Base-by-base conservation (phyloP, 2,113 vertebrate species). In the Petrocephalus zakoni region DNA sequence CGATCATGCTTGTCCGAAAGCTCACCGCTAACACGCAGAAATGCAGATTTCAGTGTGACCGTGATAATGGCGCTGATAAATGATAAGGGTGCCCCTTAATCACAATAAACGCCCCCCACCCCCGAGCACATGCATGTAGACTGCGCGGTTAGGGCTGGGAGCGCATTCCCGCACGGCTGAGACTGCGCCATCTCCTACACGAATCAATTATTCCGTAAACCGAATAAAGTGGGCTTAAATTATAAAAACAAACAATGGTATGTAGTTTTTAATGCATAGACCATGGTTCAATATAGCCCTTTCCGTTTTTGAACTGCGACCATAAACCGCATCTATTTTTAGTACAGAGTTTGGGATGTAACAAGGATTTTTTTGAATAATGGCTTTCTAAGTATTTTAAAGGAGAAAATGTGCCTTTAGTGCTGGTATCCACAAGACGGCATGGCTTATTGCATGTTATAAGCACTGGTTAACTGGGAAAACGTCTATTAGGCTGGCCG, bases 301-400 rank as follows among this genome's bases (percentile, higher is more conserved):
- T 75, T 88, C 92, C 92, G 92, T 93, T 95, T 94, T 93, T 92
- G 68, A 93, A 93, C 91, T 92, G 91, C 91, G 91, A 93, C 93
- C 93, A 92, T 89, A 95, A 96, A 88, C 93, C 94, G 93, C 94
- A 94, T 95, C 93, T 96, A 95, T 94, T 94, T 94, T 94, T 90
- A 93, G 93, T 92, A 90, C 93, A 90, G 93, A 92, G 91, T 93
- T 94, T 93, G 92, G 94, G 95, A 94, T 94, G 92, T 93, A 93
- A 89, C 85, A 88, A 91, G 90, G 90, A 89, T 82, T 87, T 81
- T 81, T 90, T 82, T 91, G 90, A 90, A 92, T 88, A 91, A 83
- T 83, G 46, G 91, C 47, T 91, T 91, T 90, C 89, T 93, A 90
- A 93, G 94, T 92, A 92, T 93, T 94, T 89, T 90, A 89, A 90